Evolutionary conservation across 2,888 invertebrate species (phyloP), one percentile per base, ranked within the genome.

Genomic region (Dicyrtoma fusca): DNA sequence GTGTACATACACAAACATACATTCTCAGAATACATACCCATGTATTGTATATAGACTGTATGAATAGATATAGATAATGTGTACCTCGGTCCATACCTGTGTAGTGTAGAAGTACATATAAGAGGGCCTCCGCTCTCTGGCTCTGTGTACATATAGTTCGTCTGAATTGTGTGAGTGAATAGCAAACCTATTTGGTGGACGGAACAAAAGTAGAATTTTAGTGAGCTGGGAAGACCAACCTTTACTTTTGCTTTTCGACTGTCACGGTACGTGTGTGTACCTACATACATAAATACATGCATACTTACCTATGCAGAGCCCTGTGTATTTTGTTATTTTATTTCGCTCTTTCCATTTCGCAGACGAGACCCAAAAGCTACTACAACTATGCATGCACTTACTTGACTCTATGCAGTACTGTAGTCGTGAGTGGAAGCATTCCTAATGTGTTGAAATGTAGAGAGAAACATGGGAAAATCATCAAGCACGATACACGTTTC

Each of bases 371-470:
- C 45, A 45, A 17, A 6, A 17, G 49, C 19, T 17, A n/a, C n/a
- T 19, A 49, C 11, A 10, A 6, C 3, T 49, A 17, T 10, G 11
- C 11, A 49, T 3, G 19, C 11, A 49, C 49, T 10, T 17, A 49
- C 19, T 49, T n/a, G n/a, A 10, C 3, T 10, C 5, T 6, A 49
- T 10, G 11, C 49, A 49, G n/a, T n/a, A 4, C 5, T 10, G 11
- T 17, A 49, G n/a, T 17, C 19, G 49, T 49, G 19, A n/a, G 19
- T 49, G 19, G 3, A 3, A 19, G 49, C 49, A 49, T 17, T 49
- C n/a, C 25, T 59, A 59, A 59, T 59, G 59, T 59, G 59, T n/a
- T 25, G 59, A 59, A 59, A 59, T 55, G 49, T 11, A 49, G n/a
- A 14, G 17, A 49, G 49, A 55, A 23, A 55, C 21, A 23, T 34